Evolutionary conservation across 2,797 vertebrate genomes (phyloP).

Genomic region (Acrossocheilus wenchowensis): DNA sequence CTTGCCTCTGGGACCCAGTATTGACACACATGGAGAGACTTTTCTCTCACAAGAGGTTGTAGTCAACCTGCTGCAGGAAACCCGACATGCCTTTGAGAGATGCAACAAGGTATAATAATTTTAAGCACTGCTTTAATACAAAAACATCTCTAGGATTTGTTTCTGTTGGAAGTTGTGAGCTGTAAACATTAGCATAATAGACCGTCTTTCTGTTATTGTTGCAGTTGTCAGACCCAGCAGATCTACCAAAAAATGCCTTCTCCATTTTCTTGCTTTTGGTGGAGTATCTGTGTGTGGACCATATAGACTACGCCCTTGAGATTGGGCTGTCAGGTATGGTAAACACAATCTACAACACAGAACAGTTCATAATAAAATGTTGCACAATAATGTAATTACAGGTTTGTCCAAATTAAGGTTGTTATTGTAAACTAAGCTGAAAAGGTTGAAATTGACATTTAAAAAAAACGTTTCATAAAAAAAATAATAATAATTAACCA

Average conservation of each 20-base stretch:
- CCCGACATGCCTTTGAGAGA: conserved; percentile 97
- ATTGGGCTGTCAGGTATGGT: conserved; percentile 92
- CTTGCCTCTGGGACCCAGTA: conserved; percentile 90
- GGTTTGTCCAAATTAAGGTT: background rate
- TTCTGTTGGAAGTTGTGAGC: background rate
- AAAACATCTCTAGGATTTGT: background rate
- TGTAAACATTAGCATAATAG: background rate
- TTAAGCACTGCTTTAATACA: background rate
- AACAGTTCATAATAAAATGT: background rate
- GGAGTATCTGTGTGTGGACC: conserved; percentile 96
- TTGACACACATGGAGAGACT: conserved; percentile 98
- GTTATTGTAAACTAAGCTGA: background rate
- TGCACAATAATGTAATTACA: background rate
- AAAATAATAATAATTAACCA: too few species aligned
- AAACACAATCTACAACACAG: background rate
- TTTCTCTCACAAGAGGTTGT: conserved; percentile 97
- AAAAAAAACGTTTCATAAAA: background rate
- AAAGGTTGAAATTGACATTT: background rate
- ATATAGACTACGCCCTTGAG: conserved; percentile 98
- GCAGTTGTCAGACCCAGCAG: conserved; percentile 96
- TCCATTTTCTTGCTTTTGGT: conserved; percentile 96
- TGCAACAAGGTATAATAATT: conserved; percentile 88
- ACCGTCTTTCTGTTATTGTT: conserved; percentile 12
- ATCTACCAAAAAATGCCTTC: conserved; percentile 97
- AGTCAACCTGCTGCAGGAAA: conserved; percentile 97